Conservation (phyloP, 2,113 vertebrate species). For the Dicrurus megarhynchus region DNA sequence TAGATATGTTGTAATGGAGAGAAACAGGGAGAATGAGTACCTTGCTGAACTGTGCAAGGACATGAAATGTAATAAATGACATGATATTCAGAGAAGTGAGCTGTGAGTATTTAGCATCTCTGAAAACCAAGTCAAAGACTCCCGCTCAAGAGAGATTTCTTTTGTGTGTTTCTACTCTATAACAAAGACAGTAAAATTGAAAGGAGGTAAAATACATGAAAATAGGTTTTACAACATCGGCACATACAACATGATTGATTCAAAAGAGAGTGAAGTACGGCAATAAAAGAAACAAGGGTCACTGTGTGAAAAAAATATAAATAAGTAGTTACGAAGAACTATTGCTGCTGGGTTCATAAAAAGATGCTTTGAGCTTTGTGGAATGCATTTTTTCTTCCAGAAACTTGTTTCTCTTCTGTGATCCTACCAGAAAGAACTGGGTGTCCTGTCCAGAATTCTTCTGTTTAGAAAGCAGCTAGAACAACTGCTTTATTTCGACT, state of each 20-base stretch:
- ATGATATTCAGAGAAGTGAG: not conserved
- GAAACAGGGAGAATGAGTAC: not conserved
- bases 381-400: not conserved
- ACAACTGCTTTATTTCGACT: not conserved
- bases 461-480: not conserved
- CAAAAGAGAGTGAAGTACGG: not conserved
- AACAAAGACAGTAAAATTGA: not conserved
- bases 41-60: not conserved
- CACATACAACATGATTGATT: not conserved
- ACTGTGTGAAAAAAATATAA: not conserved
- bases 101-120: not conserved
- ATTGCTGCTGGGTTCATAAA: not conserved
- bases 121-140: not conserved
- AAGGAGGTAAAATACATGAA: not conserved
- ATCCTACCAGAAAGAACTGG: not conserved
- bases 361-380: not conserved
- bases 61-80: not conserved
- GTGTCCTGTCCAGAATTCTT: not conserved
- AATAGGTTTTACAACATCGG: not conserved
- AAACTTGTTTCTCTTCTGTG: not conserved
- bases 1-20: not conserved
- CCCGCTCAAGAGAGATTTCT: not conserved
- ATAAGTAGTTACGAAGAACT: not conserved
- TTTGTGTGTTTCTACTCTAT: not conserved
- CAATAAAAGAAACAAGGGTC: not conserved